Conservation (phyloP, 2,113 vertebrate species). For the Struthio camelus region DNA sequence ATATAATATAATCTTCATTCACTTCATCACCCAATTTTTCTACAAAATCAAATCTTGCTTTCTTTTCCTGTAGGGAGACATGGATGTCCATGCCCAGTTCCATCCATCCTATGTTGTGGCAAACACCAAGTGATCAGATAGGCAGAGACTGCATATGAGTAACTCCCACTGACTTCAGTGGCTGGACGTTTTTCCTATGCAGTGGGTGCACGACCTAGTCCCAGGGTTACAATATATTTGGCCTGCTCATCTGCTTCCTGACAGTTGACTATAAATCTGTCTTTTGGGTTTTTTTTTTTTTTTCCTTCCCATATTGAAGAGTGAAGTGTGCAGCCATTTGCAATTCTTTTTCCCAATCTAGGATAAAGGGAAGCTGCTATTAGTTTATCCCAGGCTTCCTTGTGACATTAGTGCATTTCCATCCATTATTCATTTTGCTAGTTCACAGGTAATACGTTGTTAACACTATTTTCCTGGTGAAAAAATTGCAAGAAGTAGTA, state of each 20-base stretch:
- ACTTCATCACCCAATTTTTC: conserved; percentile 33
- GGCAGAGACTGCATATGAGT: neutral
- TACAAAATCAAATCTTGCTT: conserved; percentile 18
- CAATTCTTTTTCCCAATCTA: neutral
- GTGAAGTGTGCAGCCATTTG: neutral
- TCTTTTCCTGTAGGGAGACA: neutral
- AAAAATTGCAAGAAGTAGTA: neutral
- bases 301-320: neutral
- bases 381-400: neutral
- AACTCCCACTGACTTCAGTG: neutral
- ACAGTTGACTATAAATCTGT: neutral
- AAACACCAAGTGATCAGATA: neutral
- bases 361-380: neutral
- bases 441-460: neutral
- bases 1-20: conserved; percentile 51
- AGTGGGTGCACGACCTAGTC: neutral
- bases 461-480: neutral
- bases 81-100: neutral
- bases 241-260: neutral
- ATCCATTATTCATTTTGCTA: neutral
- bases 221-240: neutral
- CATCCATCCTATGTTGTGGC: neutral
- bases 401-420: neutral
- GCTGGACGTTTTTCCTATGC: neutral
- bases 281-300: neutral